Base-by-base conservation (phyloP, 2,888 invertebrate genomes). In the Drosophila stalkeri region DNA sequence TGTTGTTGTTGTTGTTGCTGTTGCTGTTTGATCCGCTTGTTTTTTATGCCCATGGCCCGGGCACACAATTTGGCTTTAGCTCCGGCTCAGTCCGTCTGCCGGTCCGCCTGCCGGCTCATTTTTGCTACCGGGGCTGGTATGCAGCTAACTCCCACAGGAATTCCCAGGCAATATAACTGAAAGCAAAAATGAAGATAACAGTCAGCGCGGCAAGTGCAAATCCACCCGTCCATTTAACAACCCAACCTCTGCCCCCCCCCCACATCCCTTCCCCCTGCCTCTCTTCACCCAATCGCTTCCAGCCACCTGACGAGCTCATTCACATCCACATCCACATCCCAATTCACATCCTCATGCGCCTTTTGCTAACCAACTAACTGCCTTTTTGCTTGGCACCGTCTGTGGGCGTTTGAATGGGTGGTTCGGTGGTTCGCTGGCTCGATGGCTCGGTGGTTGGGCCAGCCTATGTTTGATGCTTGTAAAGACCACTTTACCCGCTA, bases 151-250 rank as follows among this genome's bases (percentile, higher is more conserved):
- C 91, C 91, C 91, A 75, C 61, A 86, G 92, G 91, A 92, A 91
- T 91, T 91, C 82, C 79, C 86, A 82, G 88, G 91, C 90, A 92
- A 91, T 90, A 91, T 90, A 91, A 89, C 91, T 87, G 85, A 91
- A 91, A 91, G 90, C 85, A 92, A 88, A 91, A 91, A 91, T 89
- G 82, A 90, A 92, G 83, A 90, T 84, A 90, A 90, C 87, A 89
- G 87, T 84, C 86, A 74, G 89, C 77, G 82, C 79, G 84, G 90
- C 91, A 92, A 91, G 91, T 91, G 92, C 91, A 92, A 91, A 91
- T 90, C 92, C 87, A 90, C 91, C 91, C 90, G 91, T 89, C 92
- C 90, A 91, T 90, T 92, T 91, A 91, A 91, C 91, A 92, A 91
- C 83, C 85, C 77, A 65, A 44, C 59, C 51, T 63, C 54, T 11